phyloP scores from a whole-genome alignment of 2,113 vertebrate genomes.

The Heterocephalus glaber region DNA sequence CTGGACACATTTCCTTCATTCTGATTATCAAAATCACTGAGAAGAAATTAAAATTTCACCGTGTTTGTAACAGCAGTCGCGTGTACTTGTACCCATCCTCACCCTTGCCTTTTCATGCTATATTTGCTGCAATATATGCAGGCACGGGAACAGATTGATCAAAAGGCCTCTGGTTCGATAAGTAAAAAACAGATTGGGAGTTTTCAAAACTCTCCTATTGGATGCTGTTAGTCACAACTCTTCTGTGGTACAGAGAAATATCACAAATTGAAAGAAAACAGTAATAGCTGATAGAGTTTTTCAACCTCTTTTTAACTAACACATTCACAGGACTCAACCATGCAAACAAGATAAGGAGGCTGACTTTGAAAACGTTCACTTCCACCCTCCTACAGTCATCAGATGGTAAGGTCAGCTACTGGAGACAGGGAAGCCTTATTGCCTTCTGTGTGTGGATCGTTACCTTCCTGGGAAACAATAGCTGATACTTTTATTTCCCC shows the following conservation, averaged over 20 bases:
- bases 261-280: background rate
- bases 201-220: conserved; percentile 40
- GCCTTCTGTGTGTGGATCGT: background rate
- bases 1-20: background rate
- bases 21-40: background rate
- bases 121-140: background rate
- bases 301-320: background rate
- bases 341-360: background rate
- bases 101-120: background rate
- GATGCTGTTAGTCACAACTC: background rate
- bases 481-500: background rate
- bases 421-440: background rate
- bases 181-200: conserved; percentile 25
- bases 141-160: background rate
- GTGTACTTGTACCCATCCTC: background rate
- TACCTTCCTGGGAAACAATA: background rate
- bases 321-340: background rate
- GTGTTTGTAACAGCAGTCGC: background rate
- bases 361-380: background rate
- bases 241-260: background rate
- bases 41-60: conserved; percentile 23
- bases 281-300: background rate
- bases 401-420: background rate
- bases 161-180: conserved; percentile 41
- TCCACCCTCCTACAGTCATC: background rate